Percentiles rank a stretch among this genome's conserved stretches.
Conservation (phyloP, 2,888 invertebrate species). For the Chymomyza caudatula region DNA sequence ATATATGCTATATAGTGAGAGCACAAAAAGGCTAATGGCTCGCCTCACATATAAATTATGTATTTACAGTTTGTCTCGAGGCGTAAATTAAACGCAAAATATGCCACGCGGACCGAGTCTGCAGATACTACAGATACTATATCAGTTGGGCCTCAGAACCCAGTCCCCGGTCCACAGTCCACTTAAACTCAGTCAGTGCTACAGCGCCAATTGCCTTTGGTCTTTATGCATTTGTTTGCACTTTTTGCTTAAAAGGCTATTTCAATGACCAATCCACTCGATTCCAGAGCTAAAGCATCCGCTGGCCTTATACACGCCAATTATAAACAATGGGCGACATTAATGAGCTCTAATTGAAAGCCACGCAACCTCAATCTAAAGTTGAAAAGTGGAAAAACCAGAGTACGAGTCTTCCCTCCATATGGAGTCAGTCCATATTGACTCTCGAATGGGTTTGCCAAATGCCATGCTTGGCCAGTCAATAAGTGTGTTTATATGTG, state of each 20-base stretch:
- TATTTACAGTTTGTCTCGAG: slow-evolving; percentile 51
- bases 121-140: not conserved
- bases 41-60: slow-evolving; percentile 39
- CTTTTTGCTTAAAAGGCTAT: slow-evolving; percentile 51
- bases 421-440: not conserved
- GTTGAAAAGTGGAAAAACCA: slow-evolving; percentile 14
- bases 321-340: slow-evolving; percentile 56
- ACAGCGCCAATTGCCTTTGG: slow-evolving; percentile 12
- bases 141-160: not conserved
- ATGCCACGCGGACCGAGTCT: not conserved
- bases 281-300: slow-evolving; percentile 14
- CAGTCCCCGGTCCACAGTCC: not conserved
- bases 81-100: slow-evolving; percentile 53
- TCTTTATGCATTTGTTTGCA: slow-evolving; percentile 47
- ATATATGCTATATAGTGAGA: not conserved
- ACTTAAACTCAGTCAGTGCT: not conserved
- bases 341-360: slow-evolving; percentile 65
- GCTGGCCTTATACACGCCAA: slow-evolving; percentile 33
- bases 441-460: too few relatives aligned
- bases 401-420: not conserved
- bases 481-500: not conserved
- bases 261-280: slow-evolving; percentile 64
- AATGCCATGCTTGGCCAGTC: too few relatives aligned
- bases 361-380: slow-evolving; percentile 31
- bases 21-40: not conserved